These are phyloP conservation scores for Sarcophaga variegata DNA, from an alignment of 2,888 invertebrate genomes.

Conservation along the genomic window DNA sequence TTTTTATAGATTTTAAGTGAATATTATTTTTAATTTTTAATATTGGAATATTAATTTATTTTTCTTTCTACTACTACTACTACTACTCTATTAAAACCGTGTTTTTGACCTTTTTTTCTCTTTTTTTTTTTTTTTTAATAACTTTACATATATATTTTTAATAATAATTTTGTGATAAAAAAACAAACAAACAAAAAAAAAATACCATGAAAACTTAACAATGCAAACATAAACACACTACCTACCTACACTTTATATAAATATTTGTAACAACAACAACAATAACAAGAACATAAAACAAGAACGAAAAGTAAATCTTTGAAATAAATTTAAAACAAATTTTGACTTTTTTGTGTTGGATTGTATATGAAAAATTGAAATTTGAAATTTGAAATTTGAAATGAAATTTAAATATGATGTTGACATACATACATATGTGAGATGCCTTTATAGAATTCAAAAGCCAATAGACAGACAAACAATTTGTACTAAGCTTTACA, in stretches of 20 bases:
- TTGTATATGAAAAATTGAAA: background rate
- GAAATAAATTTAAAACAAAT: conserved; percentile 11
- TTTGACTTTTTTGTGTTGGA: background rate
- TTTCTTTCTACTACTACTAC: too few relatives aligned
- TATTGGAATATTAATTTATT: conserved; percentile 5
- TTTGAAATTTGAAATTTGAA: background rate
- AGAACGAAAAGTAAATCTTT: conserved; percentile 3
- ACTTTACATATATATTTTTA: background rate
- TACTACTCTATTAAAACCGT: background rate
- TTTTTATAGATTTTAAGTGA: conserved; percentile 50
- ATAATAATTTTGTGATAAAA: conserved; percentile 51
- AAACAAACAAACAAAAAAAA: conserved; percentile 31
- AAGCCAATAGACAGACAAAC: too few relatives aligned
- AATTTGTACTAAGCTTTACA: too few relatives aligned
- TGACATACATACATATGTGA: too few relatives aligned
- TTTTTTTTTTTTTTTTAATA: background rate
- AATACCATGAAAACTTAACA: conserved; percentile 5
- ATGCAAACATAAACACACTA: background rate
- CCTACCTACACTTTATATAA: background rate
- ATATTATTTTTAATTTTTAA: conserved; percentile 15
- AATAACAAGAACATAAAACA: background rate
- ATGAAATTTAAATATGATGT: background rate
- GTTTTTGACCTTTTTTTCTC: conserved; percentile 9
- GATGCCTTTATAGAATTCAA: too few relatives aligned
- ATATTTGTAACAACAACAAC: background rate